These are phyloP conservation scores for Amphiura filiformis DNA, from an alignment of 35 echinoderm and acorn worm genomes.

Conservation along the genomic window DNA sequence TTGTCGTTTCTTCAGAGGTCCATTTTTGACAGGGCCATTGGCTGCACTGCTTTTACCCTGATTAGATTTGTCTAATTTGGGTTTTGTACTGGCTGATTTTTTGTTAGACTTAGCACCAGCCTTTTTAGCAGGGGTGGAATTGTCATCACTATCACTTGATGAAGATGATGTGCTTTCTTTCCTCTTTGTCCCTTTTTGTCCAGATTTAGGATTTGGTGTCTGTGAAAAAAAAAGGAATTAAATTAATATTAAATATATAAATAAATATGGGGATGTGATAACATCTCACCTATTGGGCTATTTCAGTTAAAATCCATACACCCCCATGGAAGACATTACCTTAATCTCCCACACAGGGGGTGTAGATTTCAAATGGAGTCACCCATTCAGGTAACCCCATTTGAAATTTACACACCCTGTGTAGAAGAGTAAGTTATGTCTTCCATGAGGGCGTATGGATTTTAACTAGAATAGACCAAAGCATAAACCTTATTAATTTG, in stretches of 20 bases:
- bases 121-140: not conserved
- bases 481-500: no score
- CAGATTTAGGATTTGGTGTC: not conserved
- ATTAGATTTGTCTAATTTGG: not conserved
- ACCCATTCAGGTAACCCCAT: no score
- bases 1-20: not conserved
- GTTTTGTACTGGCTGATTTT: not conserved
- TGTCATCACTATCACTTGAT: not conserved
- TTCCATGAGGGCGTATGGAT: no score
- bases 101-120: not conserved
- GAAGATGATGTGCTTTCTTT: not conserved
- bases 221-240: not conserved
- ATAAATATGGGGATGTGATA: no score
- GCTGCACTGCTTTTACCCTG: not conserved
- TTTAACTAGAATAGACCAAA: no score
- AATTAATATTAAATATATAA: not conserved
- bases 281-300: no score
- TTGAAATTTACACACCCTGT: no score
- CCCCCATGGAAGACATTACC: no score
- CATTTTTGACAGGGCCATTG: not conserved
- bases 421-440: no score
- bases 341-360: no score
- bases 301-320: no score
- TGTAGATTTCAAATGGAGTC: no score
- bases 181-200: not conserved